Conservation (phyloP, 2,888 invertebrate species). For the Marasmarcha lunaedactyla region DNA sequence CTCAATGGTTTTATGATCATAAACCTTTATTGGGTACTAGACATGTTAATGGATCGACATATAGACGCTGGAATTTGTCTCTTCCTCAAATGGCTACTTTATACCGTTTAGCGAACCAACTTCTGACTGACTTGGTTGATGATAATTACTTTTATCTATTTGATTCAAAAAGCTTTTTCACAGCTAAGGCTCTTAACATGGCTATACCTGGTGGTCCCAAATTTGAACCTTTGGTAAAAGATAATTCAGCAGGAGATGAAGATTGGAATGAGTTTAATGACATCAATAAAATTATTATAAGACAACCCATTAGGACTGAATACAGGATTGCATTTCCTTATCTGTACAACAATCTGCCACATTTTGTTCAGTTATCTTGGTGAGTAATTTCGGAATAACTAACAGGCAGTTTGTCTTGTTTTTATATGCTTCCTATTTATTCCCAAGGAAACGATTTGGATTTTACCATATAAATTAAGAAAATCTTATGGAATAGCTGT, state of each 20-base stretch:
- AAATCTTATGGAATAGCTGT: no score
- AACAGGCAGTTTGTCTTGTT: no score
- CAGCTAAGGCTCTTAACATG: constrained; percentile 99
- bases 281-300: constrained; percentile 99
- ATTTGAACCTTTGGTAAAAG: constrained; percentile 99
- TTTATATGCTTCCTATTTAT: constrained; percentile 5
- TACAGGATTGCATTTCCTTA: constrained; percentile 99
- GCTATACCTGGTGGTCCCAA: constrained; percentile 99
- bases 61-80: constrained; percentile 95
- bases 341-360: constrained; percentile 98
- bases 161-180: constrained; percentile 99
- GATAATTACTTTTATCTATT: constrained; percentile 99
- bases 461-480: no score
- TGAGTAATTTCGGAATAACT: no score
- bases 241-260: constrained; percentile 97
- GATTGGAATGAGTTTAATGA: constrained; percentile 99
- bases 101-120: constrained; percentile 96
- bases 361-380: constrained; percentile 98
- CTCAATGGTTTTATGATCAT: constrained; percentile 99
- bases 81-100: constrained; percentile 98
- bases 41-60: constrained; percentile 97
- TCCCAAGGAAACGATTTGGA: no score
- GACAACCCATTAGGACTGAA: constrained; percentile 98
- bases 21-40: constrained; percentile 94
- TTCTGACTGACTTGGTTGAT: constrained; percentile 97